These are phyloP conservation scores for Hemaris fuciformis DNA, from an alignment of 2,888 invertebrate species.

Conservation along the genomic window DNA sequence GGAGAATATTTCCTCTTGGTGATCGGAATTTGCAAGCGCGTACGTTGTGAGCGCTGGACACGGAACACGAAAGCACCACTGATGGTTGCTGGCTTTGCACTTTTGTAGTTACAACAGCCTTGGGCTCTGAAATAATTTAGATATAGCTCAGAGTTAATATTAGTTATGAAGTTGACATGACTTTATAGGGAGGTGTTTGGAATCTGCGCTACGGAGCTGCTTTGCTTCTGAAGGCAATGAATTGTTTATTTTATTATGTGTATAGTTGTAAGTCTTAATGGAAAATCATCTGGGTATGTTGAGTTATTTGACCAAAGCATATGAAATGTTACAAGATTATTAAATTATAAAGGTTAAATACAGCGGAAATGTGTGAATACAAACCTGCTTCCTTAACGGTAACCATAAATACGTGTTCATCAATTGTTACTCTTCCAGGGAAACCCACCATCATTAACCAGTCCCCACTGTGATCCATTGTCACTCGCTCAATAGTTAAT, in stretches of 20 bases:
- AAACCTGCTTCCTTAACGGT: slow-evolving; percentile 44
- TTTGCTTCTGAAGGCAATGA: no score
- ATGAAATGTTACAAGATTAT: no score
- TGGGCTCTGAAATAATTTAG: slow-evolving; percentile 43
- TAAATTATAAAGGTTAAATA: no score
- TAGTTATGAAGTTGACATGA: no score
- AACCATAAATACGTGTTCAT: slow-evolving; percentile 38
- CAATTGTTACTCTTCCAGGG: slow-evolving; percentile 46
- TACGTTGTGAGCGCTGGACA: slow-evolving; percentile 37
- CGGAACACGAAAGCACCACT: slow-evolving; percentile 49
- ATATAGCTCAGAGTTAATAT: no score
- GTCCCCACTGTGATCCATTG: slow-evolving; percentile 41
- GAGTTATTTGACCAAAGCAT: no score
- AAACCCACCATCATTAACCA: slow-evolving; percentile 54
- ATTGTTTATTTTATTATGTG: no score
- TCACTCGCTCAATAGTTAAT: slow-evolving; percentile 44
- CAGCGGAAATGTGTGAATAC: no score
- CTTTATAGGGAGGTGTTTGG: no score
- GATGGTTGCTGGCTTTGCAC: slow-evolving; percentile 38
- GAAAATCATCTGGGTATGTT: no score
- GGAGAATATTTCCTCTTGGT: slow-evolving; percentile 48
- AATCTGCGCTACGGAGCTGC: no score
- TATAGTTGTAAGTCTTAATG: no score
- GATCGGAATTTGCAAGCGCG: slow-evolving; percentile 61
- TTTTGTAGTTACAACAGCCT: slow-evolving; percentile 41